Evolutionary conservation across 2,888 invertebrate species (phyloP), one percentile per base, ranked within the genome.

Genomic region (Macaria notata): DNA sequence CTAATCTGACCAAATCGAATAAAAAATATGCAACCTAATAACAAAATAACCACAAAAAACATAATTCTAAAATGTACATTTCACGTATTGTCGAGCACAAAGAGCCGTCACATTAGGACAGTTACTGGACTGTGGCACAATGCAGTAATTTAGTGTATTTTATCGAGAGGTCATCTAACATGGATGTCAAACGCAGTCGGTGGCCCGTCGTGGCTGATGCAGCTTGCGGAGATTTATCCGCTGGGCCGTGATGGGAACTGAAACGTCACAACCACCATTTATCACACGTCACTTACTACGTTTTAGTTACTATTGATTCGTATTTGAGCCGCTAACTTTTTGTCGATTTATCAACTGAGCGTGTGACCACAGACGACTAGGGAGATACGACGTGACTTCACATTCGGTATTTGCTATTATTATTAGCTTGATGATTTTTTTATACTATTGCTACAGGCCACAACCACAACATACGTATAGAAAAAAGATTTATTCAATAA

Each of bases 141-240:
- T 42, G 46, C 46, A 43, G 45, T 45, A 49, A 58, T 54, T 54
- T 33, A 33, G 44, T 61, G 56, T 59, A 54, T 63, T 63, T 60
- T 61, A 65, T 65, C 55, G 62, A 56, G 55, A 65, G 71, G 72
- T 71, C 75, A 78, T 79, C 78, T 76, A 79, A 76, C 79, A 77
- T 73, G 68, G 71, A 74, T 70, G 79, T 75, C 81, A 81, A 76
- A 78, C 76, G 69, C 81, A 82, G 69, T 70, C 71, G 76, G 70
- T 64, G 66, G 62, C 69, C 69, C 78, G 81, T 81, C 79, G 74
- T 68, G 67, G 75, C 73, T 75, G 76, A 76, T 75, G 74, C 70
- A 64, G 70, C 72, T 67, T 73, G 62, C 65, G 57, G 72, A 80
- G 81, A 81, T 81, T 82, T 82, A 81, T 82, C 76, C 75, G 72